Evolutionary conservation across 1,140 invertebrate genomes (phyloP).

Genomic region (Drosophila repleta): DNA sequence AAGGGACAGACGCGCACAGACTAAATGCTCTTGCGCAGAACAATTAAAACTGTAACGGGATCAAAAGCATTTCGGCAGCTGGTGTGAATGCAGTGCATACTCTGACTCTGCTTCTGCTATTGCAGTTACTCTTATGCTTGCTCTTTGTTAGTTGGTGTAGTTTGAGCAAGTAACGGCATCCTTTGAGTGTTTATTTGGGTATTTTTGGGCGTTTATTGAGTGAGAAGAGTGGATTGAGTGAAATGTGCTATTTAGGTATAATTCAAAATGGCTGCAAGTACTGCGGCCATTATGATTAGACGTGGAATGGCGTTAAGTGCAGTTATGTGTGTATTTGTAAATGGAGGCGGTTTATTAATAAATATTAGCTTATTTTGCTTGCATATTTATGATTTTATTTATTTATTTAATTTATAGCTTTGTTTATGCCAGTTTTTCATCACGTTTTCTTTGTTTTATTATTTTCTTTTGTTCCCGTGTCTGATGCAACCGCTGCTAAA

Average conservation of each 20-base stretch:
- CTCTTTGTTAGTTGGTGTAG: too few species aligned
- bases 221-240: too few species aligned
- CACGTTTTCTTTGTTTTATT: not conserved
- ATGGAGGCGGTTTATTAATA: too few species aligned
- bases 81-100: not conserved
- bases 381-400: not conserved
- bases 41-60: not conserved
- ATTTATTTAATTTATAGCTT: not conserved
- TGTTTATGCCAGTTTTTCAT: not conserved
- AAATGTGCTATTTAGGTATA: too few species aligned
- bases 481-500: constrained; percentile 69
- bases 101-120: not conserved
- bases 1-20: constrained; percentile 1
- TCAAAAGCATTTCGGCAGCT: not conserved
- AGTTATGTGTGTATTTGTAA: too few species aligned
- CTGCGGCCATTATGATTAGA: too few species aligned
- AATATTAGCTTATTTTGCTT: not conserved
- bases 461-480: constrained; percentile 14
- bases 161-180: too few species aligned
- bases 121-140: too few species aligned
- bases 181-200: too few species aligned
- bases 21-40: not conserved
- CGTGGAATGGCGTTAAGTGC: too few species aligned
- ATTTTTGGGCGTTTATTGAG: too few species aligned
- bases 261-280: too few species aligned